Evolutionary conservation across 2,888 invertebrate genomes (phyloP).

Genomic region (Temnothorax ravouxi): DNA sequence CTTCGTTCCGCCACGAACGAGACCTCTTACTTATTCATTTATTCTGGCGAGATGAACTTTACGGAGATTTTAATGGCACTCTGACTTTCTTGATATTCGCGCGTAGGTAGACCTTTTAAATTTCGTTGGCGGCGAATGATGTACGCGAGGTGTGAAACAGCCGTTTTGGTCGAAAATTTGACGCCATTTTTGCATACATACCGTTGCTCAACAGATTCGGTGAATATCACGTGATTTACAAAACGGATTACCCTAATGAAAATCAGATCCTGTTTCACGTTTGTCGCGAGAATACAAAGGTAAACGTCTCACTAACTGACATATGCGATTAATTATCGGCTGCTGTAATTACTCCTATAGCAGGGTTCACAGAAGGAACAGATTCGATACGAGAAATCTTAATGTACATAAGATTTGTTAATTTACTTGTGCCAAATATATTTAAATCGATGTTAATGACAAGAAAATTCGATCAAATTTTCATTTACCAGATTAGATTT

Average conservation of each 20-base stretch:
- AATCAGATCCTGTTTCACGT: constrained; percentile 50
- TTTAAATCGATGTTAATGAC: not conserved
- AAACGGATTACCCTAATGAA: constrained; percentile 64
- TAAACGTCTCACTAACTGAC: constrained; percentile 56
- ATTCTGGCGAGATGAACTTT: constrained; percentile 80
- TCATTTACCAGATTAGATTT: not conserved
- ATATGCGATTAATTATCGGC: constrained; percentile 65
- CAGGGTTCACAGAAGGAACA: constrained; percentile 6
- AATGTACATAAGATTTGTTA: not conserved
- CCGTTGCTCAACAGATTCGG: constrained; percentile 35
- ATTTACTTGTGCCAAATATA: not conserved
- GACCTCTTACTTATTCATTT: constrained; percentile 82
- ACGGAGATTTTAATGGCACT: constrained; percentile 82
- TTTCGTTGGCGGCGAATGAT: constrained; percentile 57
- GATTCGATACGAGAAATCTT: not conserved
- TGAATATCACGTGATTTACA: constrained; percentile 54
- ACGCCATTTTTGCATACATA: constrained; percentile 43
- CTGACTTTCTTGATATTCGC: constrained; percentile 63
- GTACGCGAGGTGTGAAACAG: constrained; percentile 40
- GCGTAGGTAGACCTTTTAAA: constrained; percentile 52
- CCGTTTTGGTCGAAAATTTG: constrained; percentile 22
- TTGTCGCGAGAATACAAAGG: constrained; percentile 52
- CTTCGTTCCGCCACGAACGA: constrained; percentile 73
- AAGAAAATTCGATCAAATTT: constrained; percentile 5
- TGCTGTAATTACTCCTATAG: constrained; percentile 14